Base-by-base conservation (phyloP, 1,140 invertebrate species). In the Mycetomoellerius zeteki region DNA sequence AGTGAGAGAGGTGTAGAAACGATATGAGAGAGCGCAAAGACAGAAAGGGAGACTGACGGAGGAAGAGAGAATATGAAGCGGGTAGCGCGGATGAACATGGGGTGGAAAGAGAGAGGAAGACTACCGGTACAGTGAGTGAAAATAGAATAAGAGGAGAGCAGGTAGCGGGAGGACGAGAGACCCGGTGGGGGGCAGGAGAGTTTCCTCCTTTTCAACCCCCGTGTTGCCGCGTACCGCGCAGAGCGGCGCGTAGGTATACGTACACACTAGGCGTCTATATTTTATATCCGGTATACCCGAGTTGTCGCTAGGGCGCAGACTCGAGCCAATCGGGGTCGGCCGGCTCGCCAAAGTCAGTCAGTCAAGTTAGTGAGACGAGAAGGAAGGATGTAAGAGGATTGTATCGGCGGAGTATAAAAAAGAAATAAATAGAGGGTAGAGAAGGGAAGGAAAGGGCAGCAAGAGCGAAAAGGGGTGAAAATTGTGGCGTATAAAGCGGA, bases 231-330 rank as follows among this genome's bases (percentile, higher is more conserved):
- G 71, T 82, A 71, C 78, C 78, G 77, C 76, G 67, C 73, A 89
- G 58, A 89, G 58, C 50, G 37, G 60, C 81, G 78, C 82, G 89
- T 90, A 90, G 81, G 89, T 90, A 88, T 88, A 90, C 86, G 85
- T 91, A 91, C 80, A 89, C 80, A 80, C 86, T 87, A 85, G 64
- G 69, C 89, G 90, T 90, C 88, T 93, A 92, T 90, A 91, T 92
- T 93, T 92, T 92, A 92, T 93, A 92, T 93, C 90, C 90, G 88
- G 89, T 91, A 86, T 89, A 90, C 88, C 82, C 89, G 90, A 91
- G 93, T 91, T 91, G 89, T 91, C 87, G 85, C 86, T 78, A 92
- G 86, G 78, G 93, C 93, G 93, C 93, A 93, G 93, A 92, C 92
- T 93, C 93, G 89, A 88, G 89, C 87, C 86, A 92, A 90, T 90